These are phyloP conservation scores for Melopsittacus undulatus DNA, from an alignment of 2,797 vertebrate species.

Conservation along the genomic window DNA sequence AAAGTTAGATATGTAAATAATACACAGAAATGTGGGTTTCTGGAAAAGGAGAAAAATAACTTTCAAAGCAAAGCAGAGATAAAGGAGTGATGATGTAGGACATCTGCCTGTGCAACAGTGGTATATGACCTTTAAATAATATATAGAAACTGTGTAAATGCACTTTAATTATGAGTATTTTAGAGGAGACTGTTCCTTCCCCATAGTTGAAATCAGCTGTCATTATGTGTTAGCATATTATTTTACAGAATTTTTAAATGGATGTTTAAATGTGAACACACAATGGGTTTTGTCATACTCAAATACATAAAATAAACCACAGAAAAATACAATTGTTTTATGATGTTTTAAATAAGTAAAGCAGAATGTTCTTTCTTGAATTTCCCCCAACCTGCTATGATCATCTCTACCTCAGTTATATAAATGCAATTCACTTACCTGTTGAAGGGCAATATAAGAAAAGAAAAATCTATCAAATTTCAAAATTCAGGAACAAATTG, in stretches of 20 bases:
- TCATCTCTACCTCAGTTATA: not conserved
- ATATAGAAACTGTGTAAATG: not conserved
- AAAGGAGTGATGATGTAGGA: not conserved
- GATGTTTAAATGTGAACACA: not conserved
- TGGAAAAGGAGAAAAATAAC: not conserved
- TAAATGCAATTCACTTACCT: not conserved
- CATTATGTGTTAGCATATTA: not conserved
- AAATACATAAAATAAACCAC: not conserved
- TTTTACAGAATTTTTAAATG: not conserved
- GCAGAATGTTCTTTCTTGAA: not conserved
- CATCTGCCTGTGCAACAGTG: not conserved
- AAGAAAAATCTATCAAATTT: not conserved
- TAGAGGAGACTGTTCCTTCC: not conserved
- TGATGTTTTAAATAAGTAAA: not conserved
- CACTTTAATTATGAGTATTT: not conserved
- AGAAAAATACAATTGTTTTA: not conserved
- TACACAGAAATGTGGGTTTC: not conserved
- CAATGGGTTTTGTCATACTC: not conserved
- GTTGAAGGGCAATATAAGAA: not conserved
- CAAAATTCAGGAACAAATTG: not conserved
- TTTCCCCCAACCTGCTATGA: not conserved
- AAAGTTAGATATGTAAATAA: not conserved
- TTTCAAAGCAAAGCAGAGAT: not conserved
- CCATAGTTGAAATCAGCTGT: not conserved
- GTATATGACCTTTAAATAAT: not conserved